Conservation (phyloP, 2,888 invertebrate species). For the Xylophagus ater region DNA sequence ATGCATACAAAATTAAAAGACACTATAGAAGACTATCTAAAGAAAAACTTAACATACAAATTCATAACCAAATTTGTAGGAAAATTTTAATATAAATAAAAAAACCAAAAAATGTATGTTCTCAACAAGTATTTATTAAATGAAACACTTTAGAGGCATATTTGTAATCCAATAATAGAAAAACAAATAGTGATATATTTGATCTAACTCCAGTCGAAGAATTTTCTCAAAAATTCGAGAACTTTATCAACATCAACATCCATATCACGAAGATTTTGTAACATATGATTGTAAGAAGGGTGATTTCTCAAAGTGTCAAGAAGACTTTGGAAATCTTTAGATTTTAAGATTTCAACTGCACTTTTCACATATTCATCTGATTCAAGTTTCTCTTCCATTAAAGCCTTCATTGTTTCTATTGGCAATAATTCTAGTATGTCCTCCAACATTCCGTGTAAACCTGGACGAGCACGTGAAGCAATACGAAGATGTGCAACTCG, state of each 20-base stretch:
- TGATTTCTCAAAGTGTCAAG: constrained; percentile 7
- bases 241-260: constrained; percentile 13
- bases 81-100: too few species aligned
- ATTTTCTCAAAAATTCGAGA: constrained; percentile 5
- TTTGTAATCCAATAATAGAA: too few species aligned
- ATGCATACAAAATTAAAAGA: too few species aligned
- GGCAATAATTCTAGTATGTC: constrained; percentile 13
- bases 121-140: too few species aligned
- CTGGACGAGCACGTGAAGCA: constrained; percentile 1
- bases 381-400: constrained; percentile 9
- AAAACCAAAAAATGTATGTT: too few species aligned
- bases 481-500: constrained; percentile 5
- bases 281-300: constrained; percentile 5
- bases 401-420: constrained; percentile 7
- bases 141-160: too few species aligned
- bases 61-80: too few species aligned
- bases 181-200: too few species aligned
- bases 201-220: too few species aligned
- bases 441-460: constrained; percentile 10
- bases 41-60: too few species aligned
- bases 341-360: constrained; percentile 10
- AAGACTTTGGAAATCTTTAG: constrained; percentile 12
- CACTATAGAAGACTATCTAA: too few species aligned
- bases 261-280: constrained; percentile 4
- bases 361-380: constrained; percentile 13